Evolutionary conservation across 2,113 vertebrate genomes (phyloP).

Genomic region (Glaucidium brasilianum): DNA sequence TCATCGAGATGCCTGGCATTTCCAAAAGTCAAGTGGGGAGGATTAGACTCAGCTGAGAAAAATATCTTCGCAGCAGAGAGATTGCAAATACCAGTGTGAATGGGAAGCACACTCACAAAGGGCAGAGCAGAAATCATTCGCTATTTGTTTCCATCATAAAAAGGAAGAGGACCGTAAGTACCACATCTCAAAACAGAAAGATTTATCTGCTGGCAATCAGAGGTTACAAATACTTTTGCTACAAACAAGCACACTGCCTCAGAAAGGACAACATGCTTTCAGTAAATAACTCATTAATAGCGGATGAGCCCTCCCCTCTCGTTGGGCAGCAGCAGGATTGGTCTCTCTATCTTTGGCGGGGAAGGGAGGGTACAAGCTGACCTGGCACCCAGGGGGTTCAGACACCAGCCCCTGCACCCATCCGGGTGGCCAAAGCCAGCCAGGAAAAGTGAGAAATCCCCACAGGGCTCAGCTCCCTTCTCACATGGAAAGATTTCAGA

Average conservation of each 20-base stretch:
- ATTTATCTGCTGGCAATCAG: not conserved
- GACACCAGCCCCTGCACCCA: rapidly evolving
- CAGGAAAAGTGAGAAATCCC: not conserved
- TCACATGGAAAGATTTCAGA: rapidly evolving
- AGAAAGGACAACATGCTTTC: not conserved
- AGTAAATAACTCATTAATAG: not conserved
- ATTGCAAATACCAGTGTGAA: not conserved
- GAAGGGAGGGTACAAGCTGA: not conserved
- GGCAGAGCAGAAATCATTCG: not conserved
- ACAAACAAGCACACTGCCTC: not conserved
- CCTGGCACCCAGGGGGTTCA: rapidly evolving
- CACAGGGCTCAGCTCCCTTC: rapidly evolving
- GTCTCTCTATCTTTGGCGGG: too few relatives aligned
- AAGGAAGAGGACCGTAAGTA: not conserved
- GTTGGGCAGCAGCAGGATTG: too few relatives aligned
- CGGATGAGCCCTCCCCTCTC: not conserved
- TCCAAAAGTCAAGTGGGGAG: constrained; percentile 9
- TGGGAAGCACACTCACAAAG: not conserved
- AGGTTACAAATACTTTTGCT: not conserved
- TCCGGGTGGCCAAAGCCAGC: too few relatives aligned
- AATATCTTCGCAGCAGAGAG: not conserved
- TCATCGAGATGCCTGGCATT: not conserved
- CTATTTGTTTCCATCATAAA: not conserved
- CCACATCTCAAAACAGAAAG: not conserved
- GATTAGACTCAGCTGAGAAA: not conserved